A percentile compares a stretch with the other conserved stretches of the same genome.
phyloP scores from a whole-genome alignment of 2,797 vertebrate species.

The Crocodylus rhombifer region DNA sequence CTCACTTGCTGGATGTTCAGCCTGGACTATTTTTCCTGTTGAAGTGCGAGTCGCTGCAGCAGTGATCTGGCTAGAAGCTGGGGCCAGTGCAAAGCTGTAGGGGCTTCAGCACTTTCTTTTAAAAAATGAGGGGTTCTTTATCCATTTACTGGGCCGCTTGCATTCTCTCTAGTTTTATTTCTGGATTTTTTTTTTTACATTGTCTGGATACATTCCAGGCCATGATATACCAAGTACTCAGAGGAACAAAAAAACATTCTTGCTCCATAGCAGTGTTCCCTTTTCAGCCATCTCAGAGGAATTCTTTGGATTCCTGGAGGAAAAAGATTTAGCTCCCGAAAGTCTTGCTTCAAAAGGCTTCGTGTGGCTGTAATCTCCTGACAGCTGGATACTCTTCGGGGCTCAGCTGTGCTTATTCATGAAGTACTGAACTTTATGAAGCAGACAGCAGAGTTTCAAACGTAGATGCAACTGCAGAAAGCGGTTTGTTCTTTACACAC shows the following conservation, averaged over 20 bases:
- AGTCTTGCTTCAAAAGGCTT: conserved; percentile 31
- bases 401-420: conserved; percentile 55
- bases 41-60: conserved; percentile 53
- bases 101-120: conserved; percentile 35
- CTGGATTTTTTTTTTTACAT: conserved; percentile 30
- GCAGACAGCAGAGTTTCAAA: conserved; percentile 52
- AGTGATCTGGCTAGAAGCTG: background rate
- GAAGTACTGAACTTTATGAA: conserved; percentile 53
- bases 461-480: conserved; percentile 12
- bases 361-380: conserved; percentile 10
- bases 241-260: conserved; percentile 41
- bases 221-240: background rate
- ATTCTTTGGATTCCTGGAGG: background rate
- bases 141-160: conserved; percentile 2
- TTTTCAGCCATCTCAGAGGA: conserved; percentile 26
- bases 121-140: background rate
- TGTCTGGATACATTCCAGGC: conserved; percentile 54
- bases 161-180: conserved; percentile 43
- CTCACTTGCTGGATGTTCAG: conserved; percentile 64
- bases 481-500: background rate
- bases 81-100: conserved; percentile 10
- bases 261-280: conserved; percentile 38
- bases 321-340: conserved; percentile 12
- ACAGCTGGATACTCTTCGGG: conserved; percentile 46
- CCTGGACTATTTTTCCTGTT: conserved; percentile 42